These are phyloP conservation scores for Clarias fuscus DNA, from an alignment of 2,797 vertebrate genomes.

Conservation along the genomic window DNA sequence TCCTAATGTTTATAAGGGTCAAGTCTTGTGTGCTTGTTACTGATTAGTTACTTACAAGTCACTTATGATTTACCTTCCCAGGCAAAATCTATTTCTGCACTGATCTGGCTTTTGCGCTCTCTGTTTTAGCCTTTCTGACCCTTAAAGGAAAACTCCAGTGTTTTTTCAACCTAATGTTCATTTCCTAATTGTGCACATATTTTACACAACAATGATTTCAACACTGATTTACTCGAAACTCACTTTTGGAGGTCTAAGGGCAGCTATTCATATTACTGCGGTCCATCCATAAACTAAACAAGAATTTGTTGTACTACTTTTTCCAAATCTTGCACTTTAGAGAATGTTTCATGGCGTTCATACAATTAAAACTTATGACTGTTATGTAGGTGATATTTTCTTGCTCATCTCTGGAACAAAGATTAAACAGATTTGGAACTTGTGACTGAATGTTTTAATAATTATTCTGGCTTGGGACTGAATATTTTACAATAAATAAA, in stretches of 20 bases:
- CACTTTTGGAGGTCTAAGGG: neutral
- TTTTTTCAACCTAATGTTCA: neutral
- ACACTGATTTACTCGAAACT: neutral
- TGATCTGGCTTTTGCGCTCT: neutral
- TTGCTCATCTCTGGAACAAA: neutral
- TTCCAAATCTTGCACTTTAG: neutral
- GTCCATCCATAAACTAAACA: neutral
- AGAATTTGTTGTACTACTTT: neutral
- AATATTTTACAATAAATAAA: neutral
- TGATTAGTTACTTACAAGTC: constrained; percentile 15
- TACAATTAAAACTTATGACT: neutral
- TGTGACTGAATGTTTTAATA: neutral
- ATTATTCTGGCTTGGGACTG: neutral
- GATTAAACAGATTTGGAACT: neutral
- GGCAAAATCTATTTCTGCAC: constrained; percentile 2
- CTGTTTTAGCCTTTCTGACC: constrained; percentile 19
- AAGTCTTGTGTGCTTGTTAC: neutral
- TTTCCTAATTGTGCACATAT: neutral
- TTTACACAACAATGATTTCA: constrained; percentile 1
- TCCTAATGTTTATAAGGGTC: neutral
- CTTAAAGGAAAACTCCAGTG: constrained; percentile 22
- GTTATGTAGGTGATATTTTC: neutral
- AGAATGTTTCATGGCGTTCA: neutral
- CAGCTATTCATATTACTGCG: neutral
- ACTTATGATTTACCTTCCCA: constrained; percentile 25